Conservation (phyloP, 2,888 invertebrate genomes). For the Erebia ligea region DNA sequence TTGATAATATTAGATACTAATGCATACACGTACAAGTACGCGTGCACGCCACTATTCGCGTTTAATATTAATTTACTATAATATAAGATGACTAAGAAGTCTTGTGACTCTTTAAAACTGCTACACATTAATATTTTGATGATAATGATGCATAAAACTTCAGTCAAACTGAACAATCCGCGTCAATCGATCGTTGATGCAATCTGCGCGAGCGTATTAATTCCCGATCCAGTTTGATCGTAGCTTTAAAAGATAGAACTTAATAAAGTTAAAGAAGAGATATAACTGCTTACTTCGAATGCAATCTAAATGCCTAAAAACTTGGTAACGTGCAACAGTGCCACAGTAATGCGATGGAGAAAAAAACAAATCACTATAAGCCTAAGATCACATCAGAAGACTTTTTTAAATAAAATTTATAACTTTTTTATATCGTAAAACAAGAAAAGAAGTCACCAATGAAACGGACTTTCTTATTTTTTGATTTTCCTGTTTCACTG, state of each 20-base stretch:
- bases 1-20: too few relatives aligned
- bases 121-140: constrained; percentile 4
- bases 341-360: background rate
- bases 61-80: background rate
- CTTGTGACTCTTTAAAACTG: background rate
- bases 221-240: too few relatives aligned
- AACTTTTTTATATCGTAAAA: background rate
- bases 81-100: background rate
- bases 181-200: too few relatives aligned
- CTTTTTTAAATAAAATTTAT: background rate
- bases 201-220: too few relatives aligned
- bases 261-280: background rate
- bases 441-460: background rate
- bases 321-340: constrained; percentile 14
- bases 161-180: too few relatives aligned
- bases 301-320: constrained; percentile 34
- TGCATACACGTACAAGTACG: too few relatives aligned
- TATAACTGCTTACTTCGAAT: constrained; percentile 17
- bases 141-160: background rate
- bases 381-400: background rate
- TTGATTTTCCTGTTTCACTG: too few relatives aligned
- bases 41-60: too few relatives aligned
- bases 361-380: background rate
- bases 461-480: too few relatives aligned
- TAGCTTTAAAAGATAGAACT: background rate